Evolutionary conservation across 2,888 invertebrate species (phyloP), one percentile per base, ranked within the genome.

Genomic region (Eristalinus aeneus): DNA sequence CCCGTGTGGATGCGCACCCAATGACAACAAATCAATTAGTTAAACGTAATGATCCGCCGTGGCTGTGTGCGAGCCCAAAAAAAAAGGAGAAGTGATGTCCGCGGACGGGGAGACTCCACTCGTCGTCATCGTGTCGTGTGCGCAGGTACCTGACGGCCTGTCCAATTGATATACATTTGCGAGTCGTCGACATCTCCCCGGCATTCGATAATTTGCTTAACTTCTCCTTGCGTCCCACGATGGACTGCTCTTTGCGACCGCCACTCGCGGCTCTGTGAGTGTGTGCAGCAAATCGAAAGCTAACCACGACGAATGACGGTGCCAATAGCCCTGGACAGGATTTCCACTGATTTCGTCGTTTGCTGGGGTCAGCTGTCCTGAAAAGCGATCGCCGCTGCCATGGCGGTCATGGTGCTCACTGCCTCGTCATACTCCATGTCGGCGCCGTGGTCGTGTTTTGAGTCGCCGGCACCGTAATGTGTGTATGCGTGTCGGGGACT

Each of bases 201-300:
- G 64, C 72, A 76, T 77, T 67, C 61, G 86, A 82, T 86, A 82
- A 86, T 86, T 82, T 86, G 86, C 82, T 86, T 61, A 71, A 64
- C n/a, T 86, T 64, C 16, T 16, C 46, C 46, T n/a, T 16, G 54
- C 53, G 27, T 12, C 10, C n/a, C n/a, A 1, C 36, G 39, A 71
- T 67, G 73, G 65, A 39, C 75, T 60, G 22, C 20, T 8, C 68
- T 20, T n/a, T 16, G 16, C 56, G 56, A 23, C 11, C 56, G 56
- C 23, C 56, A 27, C 23, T 65, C 34, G 27, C 12, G 0, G 60
- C n/a, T 22, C 36, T 5, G 75, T 36, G 67, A 76, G 72, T 76
- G 68, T 77, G 68, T 23, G 77, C 78, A 73, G 64, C 90, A 91
- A 91, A 91, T 91, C 90, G 91, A 91, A 89, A 91, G 90, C 90